Percentiles rank a stretch among this genome's conserved stretches.
Conservation (phyloP, 2,797 vertebrate genomes). For the Scomberomorus guttatus region DNA sequence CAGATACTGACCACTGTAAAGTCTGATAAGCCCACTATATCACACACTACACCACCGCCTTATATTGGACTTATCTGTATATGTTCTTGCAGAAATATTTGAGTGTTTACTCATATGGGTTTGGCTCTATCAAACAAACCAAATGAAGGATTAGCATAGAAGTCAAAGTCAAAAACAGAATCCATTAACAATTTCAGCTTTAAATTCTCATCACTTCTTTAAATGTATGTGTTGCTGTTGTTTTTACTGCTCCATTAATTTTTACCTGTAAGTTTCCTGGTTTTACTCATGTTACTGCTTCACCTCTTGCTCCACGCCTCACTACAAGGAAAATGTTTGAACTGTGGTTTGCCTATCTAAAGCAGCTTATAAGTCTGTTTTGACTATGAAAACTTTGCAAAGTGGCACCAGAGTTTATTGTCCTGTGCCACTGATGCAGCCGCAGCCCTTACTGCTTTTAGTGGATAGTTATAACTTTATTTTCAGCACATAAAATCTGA, state of each 20-base stretch:
- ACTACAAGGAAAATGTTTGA: neutral
- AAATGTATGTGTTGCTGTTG: neutral
- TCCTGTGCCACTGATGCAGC: neutral
- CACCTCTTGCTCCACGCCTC: neutral
- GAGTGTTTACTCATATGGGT: neutral
- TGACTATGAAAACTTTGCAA: slow-evolving; percentile 29
- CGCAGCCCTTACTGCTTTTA: slow-evolving; percentile 6
- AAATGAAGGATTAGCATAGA: no score
- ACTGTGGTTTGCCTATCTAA: slow-evolving; percentile 36
- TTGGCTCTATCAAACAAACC: neutral
- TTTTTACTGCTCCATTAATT: neutral
- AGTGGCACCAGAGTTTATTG: neutral
- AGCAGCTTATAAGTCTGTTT: slow-evolving; percentile 22
- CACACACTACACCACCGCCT: no score
- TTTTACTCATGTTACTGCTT: neutral
- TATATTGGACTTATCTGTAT: neutral
- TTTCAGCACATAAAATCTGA: neutral
- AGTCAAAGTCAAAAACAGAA: no score
- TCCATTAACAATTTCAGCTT: no score
- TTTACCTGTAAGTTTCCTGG: neutral
- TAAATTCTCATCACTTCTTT: no score
- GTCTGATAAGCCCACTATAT: neutral
- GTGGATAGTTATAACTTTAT: neutral
- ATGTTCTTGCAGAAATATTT: neutral
- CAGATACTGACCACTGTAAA: neutral